Percentiles rank a stretch among this genome's conserved stretches.
These are phyloP conservation scores for Alosa alosa DNA, from an alignment of 2,113 vertebrate genomes.

Conservation along the genomic window DNA sequence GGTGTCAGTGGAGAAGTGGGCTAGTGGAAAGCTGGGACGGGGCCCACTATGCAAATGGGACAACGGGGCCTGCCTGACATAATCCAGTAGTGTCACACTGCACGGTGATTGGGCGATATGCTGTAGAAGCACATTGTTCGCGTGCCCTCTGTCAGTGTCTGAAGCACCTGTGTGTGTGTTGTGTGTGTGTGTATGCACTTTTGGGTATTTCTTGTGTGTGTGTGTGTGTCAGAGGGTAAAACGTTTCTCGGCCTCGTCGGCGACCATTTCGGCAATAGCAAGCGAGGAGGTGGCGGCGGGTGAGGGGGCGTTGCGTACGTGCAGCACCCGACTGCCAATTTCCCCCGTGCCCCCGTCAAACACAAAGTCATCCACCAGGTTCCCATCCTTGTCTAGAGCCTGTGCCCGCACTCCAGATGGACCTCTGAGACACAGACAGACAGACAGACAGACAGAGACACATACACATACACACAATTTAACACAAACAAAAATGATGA, in stretches of 20 bases:
- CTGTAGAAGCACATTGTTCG: no score
- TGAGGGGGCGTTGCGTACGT: conserved; percentile 93
- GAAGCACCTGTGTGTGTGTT: no score
- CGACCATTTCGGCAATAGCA: conserved; percentile 87
- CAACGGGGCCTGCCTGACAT: background rate
- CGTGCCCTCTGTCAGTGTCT: no score
- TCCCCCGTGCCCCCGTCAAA: conserved; percentile 86
- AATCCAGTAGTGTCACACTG: background rate
- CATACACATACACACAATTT: conserved; percentile 5
- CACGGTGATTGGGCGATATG: no score
- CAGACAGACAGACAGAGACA: conserved; percentile 14
- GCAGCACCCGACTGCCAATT: conserved; percentile 81
- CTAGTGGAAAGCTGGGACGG: background rate
- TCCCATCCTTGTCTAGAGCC: conserved; percentile 83
- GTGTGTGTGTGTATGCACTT: background rate
- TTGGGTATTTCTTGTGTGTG: background rate
- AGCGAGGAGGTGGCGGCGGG: conserved; percentile 95
- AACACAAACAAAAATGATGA: background rate
- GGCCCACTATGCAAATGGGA: conserved; percentile 5
- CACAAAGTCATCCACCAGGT: conserved; percentile 92
- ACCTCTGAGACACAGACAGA: conserved; percentile 71
- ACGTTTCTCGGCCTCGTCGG: conserved; percentile 77
- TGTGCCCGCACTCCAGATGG: conserved; percentile 91
- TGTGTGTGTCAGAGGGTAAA: conserved; percentile 71
- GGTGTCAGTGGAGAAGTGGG: conserved; percentile 8